phyloP scores from a whole-genome alignment of 2,888 invertebrate genomes.

The Eristalis tenax region DNA sequence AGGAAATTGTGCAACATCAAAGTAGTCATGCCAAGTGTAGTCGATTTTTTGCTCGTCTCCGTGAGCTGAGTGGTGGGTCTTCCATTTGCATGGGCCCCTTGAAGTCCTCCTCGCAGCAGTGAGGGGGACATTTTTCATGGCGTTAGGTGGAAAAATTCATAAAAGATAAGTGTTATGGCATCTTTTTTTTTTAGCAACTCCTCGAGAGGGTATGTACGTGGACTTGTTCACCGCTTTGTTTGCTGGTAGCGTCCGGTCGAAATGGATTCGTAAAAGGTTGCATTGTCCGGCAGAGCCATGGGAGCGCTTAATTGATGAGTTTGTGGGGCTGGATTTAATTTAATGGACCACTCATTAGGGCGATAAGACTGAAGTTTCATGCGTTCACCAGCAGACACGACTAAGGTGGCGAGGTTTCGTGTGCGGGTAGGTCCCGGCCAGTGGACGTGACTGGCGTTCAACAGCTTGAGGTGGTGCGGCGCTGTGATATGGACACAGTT shows the following conservation, averaged over 20 bases:
- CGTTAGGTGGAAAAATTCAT: constrained; percentile 72
- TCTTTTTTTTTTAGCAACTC: constrained; percentile 30
- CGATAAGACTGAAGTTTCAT: constrained; percentile 56
- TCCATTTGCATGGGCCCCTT: constrained; percentile 45
- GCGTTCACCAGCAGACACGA: not conserved
- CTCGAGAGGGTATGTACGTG: not conserved
- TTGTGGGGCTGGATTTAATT: constrained; percentile 45
- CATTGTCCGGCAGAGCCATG: constrained; percentile 17
- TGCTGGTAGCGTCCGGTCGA: constrained; percentile 53
- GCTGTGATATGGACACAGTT: not conserved
- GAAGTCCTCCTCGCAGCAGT: not conserved
- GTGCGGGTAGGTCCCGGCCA: no score
- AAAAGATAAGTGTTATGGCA: constrained; percentile 71
- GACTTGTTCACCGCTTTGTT: constrained; percentile 10
- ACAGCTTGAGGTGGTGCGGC: not conserved
- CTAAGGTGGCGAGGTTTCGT: not conserved
- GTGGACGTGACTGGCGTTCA: not conserved
- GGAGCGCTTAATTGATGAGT: constrained; percentile 54
- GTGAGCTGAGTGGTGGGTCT: not conserved
- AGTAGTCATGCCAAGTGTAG: constrained; percentile 36
- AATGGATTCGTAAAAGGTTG: constrained; percentile 44
- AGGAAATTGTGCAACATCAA: constrained; percentile 72
- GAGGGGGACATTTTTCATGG: constrained; percentile 57
- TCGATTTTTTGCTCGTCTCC: not conserved
- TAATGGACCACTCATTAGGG: constrained; percentile 42